These are phyloP conservation scores for Pogonocichla stellata DNA, from an alignment of 2,113 vertebrate species.

Conservation along the genomic window DNA sequence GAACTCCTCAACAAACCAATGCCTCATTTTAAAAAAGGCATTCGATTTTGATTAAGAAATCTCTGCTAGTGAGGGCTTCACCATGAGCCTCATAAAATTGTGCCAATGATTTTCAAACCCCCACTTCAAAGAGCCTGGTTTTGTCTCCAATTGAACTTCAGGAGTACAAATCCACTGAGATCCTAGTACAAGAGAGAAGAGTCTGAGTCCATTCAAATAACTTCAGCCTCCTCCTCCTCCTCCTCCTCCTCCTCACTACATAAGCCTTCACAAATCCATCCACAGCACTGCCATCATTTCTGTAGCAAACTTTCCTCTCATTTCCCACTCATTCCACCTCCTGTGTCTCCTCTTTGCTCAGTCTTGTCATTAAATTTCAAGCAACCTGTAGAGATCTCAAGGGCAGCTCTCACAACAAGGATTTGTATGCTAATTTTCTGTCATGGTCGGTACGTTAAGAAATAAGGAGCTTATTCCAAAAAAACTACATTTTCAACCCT, in stretches of 20 bases:
- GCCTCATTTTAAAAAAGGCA: fast-evolving
- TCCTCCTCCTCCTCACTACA: not conserved
- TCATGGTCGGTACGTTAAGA: not conserved
- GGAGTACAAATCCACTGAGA: not conserved
- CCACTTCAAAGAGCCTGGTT: not conserved
- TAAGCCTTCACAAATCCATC: not conserved
- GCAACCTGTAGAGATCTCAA: not conserved
- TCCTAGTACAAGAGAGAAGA: not conserved
- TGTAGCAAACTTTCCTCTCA: not conserved
- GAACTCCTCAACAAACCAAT: not conserved
- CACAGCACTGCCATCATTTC: not conserved
- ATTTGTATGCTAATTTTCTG: not conserved
- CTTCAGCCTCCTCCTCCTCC: not conserved
- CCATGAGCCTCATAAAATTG: not conserved
- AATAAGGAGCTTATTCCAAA: not conserved
- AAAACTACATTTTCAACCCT: not conserved
- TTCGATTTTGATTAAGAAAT: not conserved
- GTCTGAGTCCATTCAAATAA: not conserved
- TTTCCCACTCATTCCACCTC: not conserved
- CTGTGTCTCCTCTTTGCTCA: not conserved
- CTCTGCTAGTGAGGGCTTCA: not conserved
- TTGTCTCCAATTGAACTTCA: not conserved
- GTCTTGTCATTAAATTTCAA: not conserved
- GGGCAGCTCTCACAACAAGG: not conserved
- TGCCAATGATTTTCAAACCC: not conserved